Conservation (phyloP, 2,797 vertebrate genomes). For the Pseudocheirus occidentalis region DNA sequence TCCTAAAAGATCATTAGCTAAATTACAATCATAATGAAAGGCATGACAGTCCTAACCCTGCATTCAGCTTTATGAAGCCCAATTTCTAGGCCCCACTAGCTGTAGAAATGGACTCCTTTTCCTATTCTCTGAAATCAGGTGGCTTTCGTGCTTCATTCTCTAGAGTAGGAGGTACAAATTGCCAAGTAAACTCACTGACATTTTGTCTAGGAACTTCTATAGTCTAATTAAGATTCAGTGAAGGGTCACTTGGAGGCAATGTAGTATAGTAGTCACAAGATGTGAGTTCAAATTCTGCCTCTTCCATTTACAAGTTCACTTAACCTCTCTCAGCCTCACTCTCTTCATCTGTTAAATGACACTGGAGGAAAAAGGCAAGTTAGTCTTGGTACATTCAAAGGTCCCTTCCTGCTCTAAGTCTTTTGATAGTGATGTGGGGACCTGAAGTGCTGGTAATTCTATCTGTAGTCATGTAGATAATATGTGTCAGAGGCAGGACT, state of each 20-base stretch:
- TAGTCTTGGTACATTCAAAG: background rate
- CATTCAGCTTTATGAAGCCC: accelerated
- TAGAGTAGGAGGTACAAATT: accelerated
- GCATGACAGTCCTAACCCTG: no score
- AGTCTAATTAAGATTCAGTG: background rate
- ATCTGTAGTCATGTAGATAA: background rate
- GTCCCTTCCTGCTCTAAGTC: background rate
- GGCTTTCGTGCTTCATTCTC: no score
- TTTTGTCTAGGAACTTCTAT: background rate
- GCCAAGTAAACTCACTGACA: background rate
- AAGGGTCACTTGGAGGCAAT: background rate
- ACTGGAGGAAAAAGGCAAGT: background rate
- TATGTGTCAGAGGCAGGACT: background rate
- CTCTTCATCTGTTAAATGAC: background rate
- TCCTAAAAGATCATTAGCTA: background rate
- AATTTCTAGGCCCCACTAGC: accelerated
- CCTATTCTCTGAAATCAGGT: background rate
- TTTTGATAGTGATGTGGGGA: background rate
- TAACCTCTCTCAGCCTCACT: background rate
- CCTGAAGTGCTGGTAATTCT: background rate
- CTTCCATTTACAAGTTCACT: background rate
- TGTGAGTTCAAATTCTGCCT: background rate
- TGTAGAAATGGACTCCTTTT: background rate
- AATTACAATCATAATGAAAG: background rate
- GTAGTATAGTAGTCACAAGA: background rate